Evolutionary conservation across 2,113 vertebrate species (phyloP).

Genomic region (Solea senegalensis): DNA sequence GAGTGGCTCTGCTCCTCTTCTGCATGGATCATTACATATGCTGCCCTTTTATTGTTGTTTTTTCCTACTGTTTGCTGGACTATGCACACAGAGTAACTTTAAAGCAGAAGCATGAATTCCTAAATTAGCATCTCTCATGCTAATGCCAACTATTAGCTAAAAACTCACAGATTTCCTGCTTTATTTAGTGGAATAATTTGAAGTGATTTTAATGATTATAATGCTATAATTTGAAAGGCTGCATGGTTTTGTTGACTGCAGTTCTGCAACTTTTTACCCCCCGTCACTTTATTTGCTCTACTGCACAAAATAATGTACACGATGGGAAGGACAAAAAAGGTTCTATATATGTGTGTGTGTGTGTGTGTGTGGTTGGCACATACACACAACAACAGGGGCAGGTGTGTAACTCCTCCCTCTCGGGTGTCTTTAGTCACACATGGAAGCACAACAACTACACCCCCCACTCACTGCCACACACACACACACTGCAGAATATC

Average conservation of each 20-base stretch:
- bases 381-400: constrained; percentile 20
- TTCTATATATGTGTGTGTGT: neutral
- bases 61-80: neutral
- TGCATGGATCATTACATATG: constrained; percentile 13
- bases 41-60: constrained; percentile 22
- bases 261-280: too few relatives aligned
- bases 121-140: too few relatives aligned
- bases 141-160: too few relatives aligned
- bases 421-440: constrained; percentile 43
- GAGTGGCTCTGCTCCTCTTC: constrained; percentile 1
- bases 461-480: constrained; percentile 6
- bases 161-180: too few relatives aligned
- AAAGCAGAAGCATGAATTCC: neutral
- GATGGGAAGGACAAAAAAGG: too few relatives aligned
- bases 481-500: constrained; percentile 33
- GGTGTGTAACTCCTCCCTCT: constrained; percentile 46
- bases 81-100: neutral
- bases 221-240: too few relatives aligned
- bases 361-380: neutral
- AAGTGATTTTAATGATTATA: too few relatives aligned
- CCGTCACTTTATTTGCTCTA: too few relatives aligned
- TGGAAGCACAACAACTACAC: constrained; percentile 47
- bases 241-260: too few relatives aligned
- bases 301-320: too few relatives aligned
- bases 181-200: too few relatives aligned